These are phyloP conservation scores for Zoanthus sansibaricus DNA, from an alignment of 92 coral and sea anemone genomes.

Conservation along the genomic window DNA sequence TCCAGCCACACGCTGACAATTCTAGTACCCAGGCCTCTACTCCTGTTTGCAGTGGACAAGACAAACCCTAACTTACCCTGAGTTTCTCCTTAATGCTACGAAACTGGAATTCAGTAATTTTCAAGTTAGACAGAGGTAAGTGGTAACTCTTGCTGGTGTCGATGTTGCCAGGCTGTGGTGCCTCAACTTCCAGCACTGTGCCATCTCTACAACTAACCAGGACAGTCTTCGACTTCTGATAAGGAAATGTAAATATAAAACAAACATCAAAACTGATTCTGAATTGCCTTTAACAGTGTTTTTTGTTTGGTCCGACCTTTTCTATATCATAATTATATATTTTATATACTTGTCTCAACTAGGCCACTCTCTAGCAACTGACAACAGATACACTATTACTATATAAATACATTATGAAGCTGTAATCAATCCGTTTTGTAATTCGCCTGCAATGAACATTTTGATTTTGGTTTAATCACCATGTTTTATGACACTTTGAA, in stretches of 20 bases:
- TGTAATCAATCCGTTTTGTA: background rate
- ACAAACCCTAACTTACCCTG: constrained; percentile 62
- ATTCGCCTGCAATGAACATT: background rate
- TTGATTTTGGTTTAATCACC: background rate
- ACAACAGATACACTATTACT: background rate
- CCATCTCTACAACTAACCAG: constrained; percentile 97
- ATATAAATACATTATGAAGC: background rate
- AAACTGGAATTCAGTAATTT: constrained; percentile 89
- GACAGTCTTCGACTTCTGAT: constrained; percentile 77
- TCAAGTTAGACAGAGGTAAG: constrained; percentile 87
- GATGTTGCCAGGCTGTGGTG: constrained; percentile 79
- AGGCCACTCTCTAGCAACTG: background rate
- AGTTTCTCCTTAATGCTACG: constrained; percentile 94
- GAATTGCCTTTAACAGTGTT: background rate
- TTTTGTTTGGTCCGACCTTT: background rate
- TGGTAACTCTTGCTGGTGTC: constrained; percentile 97
- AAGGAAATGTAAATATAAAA: background rate
- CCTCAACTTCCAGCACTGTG: constrained; percentile 94
- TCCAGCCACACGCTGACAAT: too few relatives aligned
- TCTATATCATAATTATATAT: too few relatives aligned
- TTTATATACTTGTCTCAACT: background rate
- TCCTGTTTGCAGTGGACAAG: too few relatives aligned
- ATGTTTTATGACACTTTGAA: background rate
- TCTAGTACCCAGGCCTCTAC: too few relatives aligned
- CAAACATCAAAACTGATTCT: background rate